phyloP scores from a whole-genome alignment of 2,888 invertebrate species.

The Lepidocyrtinus sp. region DNA sequence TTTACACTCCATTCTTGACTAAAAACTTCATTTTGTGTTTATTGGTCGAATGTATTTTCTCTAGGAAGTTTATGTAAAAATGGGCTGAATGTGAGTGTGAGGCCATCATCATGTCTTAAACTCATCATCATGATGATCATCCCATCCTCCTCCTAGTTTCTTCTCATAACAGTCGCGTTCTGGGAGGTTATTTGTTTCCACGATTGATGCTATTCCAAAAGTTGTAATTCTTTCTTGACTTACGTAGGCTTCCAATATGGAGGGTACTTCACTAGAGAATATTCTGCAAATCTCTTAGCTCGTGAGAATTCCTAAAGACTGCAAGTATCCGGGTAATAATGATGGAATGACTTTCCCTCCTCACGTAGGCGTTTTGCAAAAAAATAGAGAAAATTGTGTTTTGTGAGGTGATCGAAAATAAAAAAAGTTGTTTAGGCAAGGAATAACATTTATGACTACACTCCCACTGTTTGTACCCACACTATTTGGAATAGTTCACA shows the following conservation, averaged over 20 bases:
- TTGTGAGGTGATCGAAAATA: neutral
- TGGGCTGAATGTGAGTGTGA: neutral
- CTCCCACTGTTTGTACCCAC: no score
- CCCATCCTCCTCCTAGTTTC: slow-evolving; percentile 14
- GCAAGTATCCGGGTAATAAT: slow-evolving; percentile 6
- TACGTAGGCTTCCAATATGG: neutral
- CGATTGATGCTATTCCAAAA: slow-evolving; percentile 1
- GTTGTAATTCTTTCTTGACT: slow-evolving; percentile 15
- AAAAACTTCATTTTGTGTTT: slow-evolving; percentile 51
- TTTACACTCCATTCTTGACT: neutral
- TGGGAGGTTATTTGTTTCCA: neutral
- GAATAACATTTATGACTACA: no score
- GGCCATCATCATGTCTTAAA: slow-evolving; percentile 17
- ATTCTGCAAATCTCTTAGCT: neutral
- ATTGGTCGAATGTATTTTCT: slow-evolving; percentile 52
- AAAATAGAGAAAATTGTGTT: neutral
- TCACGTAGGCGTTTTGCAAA: neutral
- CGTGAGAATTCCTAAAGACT: neutral
- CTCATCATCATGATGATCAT: slow-evolving; percentile 4
- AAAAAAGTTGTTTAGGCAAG: neutral
- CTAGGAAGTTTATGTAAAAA: slow-evolving; percentile 27
- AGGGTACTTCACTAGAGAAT: slow-evolving; percentile 9
- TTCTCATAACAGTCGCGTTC: neutral
- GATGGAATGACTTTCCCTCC: slow-evolving; percentile 14
- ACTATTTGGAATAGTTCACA: neutral